Base-by-base conservation (phyloP, 2,888 invertebrate genomes). In the Encarsia formosa region DNA sequence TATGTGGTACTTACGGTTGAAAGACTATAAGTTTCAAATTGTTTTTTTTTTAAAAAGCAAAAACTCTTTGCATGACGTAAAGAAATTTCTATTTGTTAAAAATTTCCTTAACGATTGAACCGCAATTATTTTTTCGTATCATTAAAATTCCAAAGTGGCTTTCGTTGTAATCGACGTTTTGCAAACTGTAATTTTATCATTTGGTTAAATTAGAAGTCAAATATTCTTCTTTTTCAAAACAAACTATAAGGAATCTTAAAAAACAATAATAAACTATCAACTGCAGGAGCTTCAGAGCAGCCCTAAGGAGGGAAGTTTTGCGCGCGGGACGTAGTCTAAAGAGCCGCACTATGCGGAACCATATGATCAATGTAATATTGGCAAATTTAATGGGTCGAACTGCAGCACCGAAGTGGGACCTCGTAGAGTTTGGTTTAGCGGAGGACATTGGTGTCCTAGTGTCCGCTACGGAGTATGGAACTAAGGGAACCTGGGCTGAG, bases 271-370 rank as follows among this genome's bases (percentile, higher is more conserved):
- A 5, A 16, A 19, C 2, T 1, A 16, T 16, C 19, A 9, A 35
- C 19, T 35, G 5, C 49, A 71, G 71, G 63, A 63, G 63, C 24
- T 53, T 71, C 20, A 58, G 57, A 23, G 64, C 62, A 8, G 56
- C 63, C 0, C 67, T 71, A n/a, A 59, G 63, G 31, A 49, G 59
- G 37, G 64, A 66, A 35, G 57, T 65, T 11, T 37, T 50, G 9
- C 54, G 55, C 24, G 58, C 60, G 24, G 49, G 49, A 15, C 37
- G 52, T 5, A 61, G 56, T 49, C 45, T 56, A 45, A 54, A 61
- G 62, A 61, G 63, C 60, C 31, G 54, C 49, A 65, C 57, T 61
- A 65, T 75, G 55, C 63, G 68, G 29, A 67, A 71, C 49, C 63
- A 69, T 45, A 59, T 70, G 4, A 63, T 64, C 5, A 47, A 52